phyloP scores from a whole-genome alignment of 2,888 invertebrate genomes.

The Ophion costatus region DNA sequence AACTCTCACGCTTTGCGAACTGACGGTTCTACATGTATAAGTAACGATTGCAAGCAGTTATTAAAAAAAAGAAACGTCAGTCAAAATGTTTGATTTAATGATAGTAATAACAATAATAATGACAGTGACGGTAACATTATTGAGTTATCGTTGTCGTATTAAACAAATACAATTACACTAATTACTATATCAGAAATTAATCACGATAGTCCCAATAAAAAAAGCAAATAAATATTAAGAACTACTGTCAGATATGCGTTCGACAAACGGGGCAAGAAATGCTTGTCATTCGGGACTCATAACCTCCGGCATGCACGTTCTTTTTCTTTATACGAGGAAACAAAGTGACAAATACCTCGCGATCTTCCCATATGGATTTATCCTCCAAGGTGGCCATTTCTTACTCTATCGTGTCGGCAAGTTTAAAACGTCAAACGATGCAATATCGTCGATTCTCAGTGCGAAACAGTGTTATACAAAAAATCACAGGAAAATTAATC shows the following conservation, averaged over 20 bases:
- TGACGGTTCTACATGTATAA: too few relatives aligned
- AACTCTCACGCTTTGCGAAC: too few relatives aligned
- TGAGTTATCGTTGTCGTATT: background rate
- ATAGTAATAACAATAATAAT: background rate
- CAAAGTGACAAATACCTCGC: constrained; percentile 77
- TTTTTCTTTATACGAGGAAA: background rate
- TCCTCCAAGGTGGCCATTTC: constrained; percentile 82
- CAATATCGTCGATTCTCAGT: constrained; percentile 7
- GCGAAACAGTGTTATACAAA: constrained; percentile 2
- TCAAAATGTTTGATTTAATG: background rate
- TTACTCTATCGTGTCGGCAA: background rate
- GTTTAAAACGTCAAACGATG: constrained; percentile 11
- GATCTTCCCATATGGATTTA: constrained; percentile 83
- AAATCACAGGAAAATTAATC: constrained; percentile 12
- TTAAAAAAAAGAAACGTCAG: too few relatives aligned
- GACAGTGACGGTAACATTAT: background rate
- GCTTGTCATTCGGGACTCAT: constrained; percentile 68
- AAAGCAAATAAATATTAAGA: constrained; percentile 31
- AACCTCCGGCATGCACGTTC: constrained; percentile 59
- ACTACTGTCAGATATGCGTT: constrained; percentile 30
- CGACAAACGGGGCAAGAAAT: constrained; percentile 45
- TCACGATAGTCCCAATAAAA: background rate
- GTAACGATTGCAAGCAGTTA: too few relatives aligned
- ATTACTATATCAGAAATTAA: background rate
- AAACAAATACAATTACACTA: background rate